Conservation (phyloP, 2,888 invertebrate genomes). For the Drosophila greeni region DNA sequence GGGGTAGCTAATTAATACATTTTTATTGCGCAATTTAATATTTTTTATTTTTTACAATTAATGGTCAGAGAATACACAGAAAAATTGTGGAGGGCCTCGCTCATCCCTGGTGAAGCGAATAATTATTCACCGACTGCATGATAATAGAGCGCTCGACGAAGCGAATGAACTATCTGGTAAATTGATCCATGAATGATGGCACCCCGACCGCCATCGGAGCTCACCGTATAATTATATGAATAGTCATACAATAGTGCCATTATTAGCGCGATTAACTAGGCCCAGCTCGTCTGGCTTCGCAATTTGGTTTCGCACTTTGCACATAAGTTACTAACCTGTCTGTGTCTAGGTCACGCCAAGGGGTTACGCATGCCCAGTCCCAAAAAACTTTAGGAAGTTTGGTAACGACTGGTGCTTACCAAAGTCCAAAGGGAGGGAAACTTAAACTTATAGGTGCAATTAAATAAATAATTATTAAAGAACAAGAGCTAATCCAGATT, state of each 20-base stretch:
- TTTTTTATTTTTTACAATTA: conserved; percentile 27
- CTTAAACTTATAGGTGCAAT: too few relatives aligned
- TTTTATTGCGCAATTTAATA: conserved; percentile 17
- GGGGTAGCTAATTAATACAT: conserved; percentile 27
- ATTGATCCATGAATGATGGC: conserved; percentile 39
- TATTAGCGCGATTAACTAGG: conserved; percentile 27
- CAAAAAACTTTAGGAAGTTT: background rate
- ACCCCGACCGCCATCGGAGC: conserved; percentile 2
- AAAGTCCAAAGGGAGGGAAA: background rate
- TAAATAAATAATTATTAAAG: background rate
- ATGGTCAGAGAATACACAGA: conserved; percentile 2
- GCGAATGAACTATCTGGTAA: conserved; percentile 35
- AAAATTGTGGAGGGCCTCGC: conserved; percentile 1
- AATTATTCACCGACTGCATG: conserved; percentile 20
- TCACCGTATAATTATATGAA: conserved; percentile 22
- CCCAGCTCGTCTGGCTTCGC: background rate
- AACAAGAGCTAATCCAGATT: background rate
- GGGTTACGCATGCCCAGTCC: conserved; percentile 5
- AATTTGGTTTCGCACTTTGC: conserved; percentile 19
- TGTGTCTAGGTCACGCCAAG: conserved; percentile 3
- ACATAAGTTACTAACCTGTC: conserved; percentile 12
- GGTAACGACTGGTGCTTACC: background rate
- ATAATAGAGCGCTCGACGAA: conserved; percentile 19
- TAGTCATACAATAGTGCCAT: conserved; percentile 23
- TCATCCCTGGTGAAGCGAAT: conserved; percentile 14